phyloP scores from a whole-genome alignment of 2,888 invertebrate species.

The Drosophila cracens region DNA sequence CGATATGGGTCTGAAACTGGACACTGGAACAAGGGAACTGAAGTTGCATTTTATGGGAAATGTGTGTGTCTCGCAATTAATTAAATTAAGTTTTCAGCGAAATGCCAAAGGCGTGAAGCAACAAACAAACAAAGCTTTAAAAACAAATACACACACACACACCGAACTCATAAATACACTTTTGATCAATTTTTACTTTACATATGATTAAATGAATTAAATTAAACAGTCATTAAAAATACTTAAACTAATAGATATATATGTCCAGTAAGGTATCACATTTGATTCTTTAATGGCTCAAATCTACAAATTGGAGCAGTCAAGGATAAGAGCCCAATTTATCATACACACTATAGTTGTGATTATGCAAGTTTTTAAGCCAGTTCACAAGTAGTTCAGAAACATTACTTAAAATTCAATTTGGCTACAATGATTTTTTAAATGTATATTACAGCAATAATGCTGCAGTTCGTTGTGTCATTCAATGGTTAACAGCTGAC shows the following conservation, averaged over 20 bases:
- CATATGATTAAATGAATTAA: neutral
- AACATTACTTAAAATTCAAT: neutral
- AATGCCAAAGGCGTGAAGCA: constrained; percentile 79
- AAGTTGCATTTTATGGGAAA: constrained; percentile 57
- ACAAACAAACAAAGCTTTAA: constrained; percentile 43
- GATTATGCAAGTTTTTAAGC: neutral
- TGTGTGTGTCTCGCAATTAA: constrained; percentile 78
- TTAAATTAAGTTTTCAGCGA: constrained; percentile 80
- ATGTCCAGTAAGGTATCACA: neutral
- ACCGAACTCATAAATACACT: constrained; percentile 36
- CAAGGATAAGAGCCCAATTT: neutral
- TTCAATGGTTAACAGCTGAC: neutral
- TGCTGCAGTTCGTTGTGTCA: neutral
- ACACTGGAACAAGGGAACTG: constrained; percentile 15
- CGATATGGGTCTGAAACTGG: constrained; percentile 13
- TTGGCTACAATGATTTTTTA: neutral
- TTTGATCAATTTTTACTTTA: neutral
- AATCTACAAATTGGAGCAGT: neutral
- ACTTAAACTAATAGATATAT: neutral
- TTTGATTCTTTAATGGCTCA: neutral
- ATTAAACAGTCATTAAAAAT: neutral
- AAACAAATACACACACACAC: constrained; percentile 2
- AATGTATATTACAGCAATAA: neutral
- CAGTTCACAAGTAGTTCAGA: neutral
- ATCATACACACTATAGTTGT: neutral